A percentile compares a stretch with the other conserved stretches of the same genome.
phyloP scores from a whole-genome alignment of 2,888 invertebrate genomes.

The Mythimna impura region DNA sequence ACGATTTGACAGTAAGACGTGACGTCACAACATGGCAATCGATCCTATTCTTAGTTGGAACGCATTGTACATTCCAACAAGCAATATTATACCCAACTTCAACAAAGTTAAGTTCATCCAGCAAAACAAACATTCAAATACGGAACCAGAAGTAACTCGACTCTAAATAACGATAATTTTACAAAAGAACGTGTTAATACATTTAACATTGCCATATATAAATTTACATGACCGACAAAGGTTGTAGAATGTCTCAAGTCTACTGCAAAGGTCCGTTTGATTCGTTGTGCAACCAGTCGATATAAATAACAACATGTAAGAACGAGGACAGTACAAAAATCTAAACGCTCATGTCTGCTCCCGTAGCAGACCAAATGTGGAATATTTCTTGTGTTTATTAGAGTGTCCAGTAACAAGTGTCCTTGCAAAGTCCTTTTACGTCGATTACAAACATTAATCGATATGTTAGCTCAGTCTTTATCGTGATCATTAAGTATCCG shows the following conservation, averaged over 20 bases:
- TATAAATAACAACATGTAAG: conserved; percentile 56
- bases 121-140: conserved; percentile 1
- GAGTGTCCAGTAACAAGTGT: conserved; percentile 56
- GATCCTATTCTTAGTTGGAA: too few species aligned
- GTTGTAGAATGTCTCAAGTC: conserved; percentile 59
- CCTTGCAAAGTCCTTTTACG: conserved; percentile 64
- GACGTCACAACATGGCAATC: too few species aligned
- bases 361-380: conserved; percentile 48
- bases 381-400: conserved; percentile 53
- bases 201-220: conserved; percentile 48
- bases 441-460: conserved; percentile 56
- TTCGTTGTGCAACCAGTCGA: conserved; percentile 56
- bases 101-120: too few species aligned
- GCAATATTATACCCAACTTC: background rate
- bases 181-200: conserved; percentile 40
- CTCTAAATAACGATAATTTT: conserved; percentile 22
- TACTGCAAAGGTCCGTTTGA: conserved; percentile 59
- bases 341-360: conserved; percentile 19
- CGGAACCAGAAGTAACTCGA: conserved; percentile 15
- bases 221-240: conserved; percentile 56
- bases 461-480: conserved; percentile 43
- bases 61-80: background rate
- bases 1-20: too few species aligned
- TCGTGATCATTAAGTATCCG: conserved; percentile 40
- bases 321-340: conserved; percentile 42